Evolutionary conservation across 2,888 invertebrate species (phyloP).

Genomic region (Augiades crinisus): DNA sequence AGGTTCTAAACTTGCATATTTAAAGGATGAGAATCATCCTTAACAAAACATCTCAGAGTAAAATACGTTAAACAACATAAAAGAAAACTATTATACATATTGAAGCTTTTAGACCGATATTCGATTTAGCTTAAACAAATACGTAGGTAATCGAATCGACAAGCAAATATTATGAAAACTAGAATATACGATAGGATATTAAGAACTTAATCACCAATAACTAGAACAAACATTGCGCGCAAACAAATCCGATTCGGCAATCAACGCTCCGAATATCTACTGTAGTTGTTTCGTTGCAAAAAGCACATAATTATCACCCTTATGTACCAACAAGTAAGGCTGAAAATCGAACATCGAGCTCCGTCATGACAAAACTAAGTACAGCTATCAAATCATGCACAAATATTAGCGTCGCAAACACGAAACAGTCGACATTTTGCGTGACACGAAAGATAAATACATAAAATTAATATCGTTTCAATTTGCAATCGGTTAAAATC

Average conservation of each 20-base stretch:
- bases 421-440: slow-evolving; percentile 19
- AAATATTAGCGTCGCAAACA: slow-evolving; percentile 22
- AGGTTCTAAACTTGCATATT: no score
- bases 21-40: no score
- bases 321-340: not conserved
- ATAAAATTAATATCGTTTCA: slow-evolving; percentile 23
- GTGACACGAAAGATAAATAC: slow-evolving; percentile 22
- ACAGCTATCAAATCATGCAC: slow-evolving; percentile 18
- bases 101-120: not conserved
- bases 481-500: slow-evolving; percentile 23
- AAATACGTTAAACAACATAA: no score
- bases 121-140: not conserved
- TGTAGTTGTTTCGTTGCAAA: not conserved
- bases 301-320: not conserved
- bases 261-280: slow-evolving; percentile 12
- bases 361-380: not conserved
- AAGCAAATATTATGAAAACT: slow-evolving; percentile 13
- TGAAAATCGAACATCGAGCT: not conserved
- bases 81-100: no score
- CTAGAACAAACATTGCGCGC: slow-evolving; percentile 15
- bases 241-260: slow-evolving; percentile 24
- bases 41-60: no score
- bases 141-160: not conserved
- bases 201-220: slow-evolving; percentile 27
- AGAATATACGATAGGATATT: slow-evolving; percentile 17